A percentile compares a stretch with the other conserved stretches of the same genome.
Conservation (phyloP, 2,888 invertebrate genomes). For the Deilephila elpenor region DNA sequence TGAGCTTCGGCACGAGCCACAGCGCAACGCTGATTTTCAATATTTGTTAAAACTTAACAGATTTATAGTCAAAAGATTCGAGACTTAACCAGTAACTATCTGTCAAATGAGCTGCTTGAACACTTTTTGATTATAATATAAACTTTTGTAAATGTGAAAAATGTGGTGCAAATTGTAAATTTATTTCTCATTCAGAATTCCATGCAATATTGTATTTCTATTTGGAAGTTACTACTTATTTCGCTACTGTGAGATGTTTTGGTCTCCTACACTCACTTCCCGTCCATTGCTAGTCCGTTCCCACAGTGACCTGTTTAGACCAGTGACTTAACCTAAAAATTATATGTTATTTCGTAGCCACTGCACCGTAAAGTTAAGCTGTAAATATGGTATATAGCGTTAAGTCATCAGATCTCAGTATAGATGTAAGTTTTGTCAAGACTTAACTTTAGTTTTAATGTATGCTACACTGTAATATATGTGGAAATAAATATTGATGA, state of each 20-base stretch:
- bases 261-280: background rate
- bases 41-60: background rate
- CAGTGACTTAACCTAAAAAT: background rate
- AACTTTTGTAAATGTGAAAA: constrained; percentile 18
- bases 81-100: background rate
- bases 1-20: too few species aligned
- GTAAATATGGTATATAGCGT: constrained; percentile 17
- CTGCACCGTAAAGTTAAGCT: constrained; percentile 5
- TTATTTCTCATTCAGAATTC: background rate
- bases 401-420: constrained; percentile 34
- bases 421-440: constrained; percentile 43
- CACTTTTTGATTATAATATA: constrained; percentile 2
- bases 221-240: background rate
- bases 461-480: constrained; percentile 46
- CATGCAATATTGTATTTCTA: background rate
- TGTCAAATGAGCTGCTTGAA: constrained; percentile 2
- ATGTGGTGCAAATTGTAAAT: background rate
- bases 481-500: constrained; percentile 53
- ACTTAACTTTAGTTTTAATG: constrained; percentile 40
- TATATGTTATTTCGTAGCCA: background rate
- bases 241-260: background rate
- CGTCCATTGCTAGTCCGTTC: background rate
- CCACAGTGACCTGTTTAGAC: background rate
- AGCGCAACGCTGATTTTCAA: too few species aligned
- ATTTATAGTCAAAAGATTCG: too few species aligned